Conservation (phyloP, 2,113 vertebrate species). For the Pavo muticus region DNA sequence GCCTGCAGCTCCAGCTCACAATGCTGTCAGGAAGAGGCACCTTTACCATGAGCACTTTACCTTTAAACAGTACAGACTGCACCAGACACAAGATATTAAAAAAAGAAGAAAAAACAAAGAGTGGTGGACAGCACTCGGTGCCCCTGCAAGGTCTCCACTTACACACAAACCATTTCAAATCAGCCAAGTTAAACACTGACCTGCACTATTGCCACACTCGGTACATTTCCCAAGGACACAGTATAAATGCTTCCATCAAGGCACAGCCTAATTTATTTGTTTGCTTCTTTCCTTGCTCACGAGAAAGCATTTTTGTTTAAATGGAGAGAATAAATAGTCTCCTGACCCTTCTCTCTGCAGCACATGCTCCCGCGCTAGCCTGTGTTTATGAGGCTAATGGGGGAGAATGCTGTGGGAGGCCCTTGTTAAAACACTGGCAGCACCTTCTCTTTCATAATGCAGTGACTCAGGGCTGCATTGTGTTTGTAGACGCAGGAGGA, state of each 20-base stretch:
- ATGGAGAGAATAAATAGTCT: conserved; percentile 65
- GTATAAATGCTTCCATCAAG: conserved; percentile 65
- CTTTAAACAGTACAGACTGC: conserved; percentile 18
- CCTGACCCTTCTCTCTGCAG: conserved; percentile 47
- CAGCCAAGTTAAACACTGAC: conserved; percentile 63
- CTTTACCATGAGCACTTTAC: not conserved
- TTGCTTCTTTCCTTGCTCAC: conserved; percentile 56
- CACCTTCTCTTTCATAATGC: not conserved
- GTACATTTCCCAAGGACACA: conserved; percentile 63
- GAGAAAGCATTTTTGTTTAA: conserved; percentile 71
- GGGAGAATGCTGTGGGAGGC: conserved; percentile 54
- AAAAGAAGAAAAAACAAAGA: not conserved
- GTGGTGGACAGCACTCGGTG: not conserved
- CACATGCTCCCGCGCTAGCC: conserved; percentile 32
- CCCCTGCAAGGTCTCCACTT: not conserved
- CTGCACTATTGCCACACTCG: conserved; percentile 18
- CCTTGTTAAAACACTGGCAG: conserved; percentile 47
- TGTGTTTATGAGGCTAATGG: conserved; percentile 62
- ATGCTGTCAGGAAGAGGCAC: not conserved
- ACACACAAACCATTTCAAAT: conserved; percentile 49
- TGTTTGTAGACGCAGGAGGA: conserved; percentile 47
- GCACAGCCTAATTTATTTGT: conserved; percentile 67
- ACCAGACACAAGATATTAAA: conserved; percentile 17
- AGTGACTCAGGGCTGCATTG: not conserved
- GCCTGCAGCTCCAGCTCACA: not conserved